Conservation (phyloP, 2,888 invertebrate genomes). For the Eutolmus rufibarbis region DNA sequence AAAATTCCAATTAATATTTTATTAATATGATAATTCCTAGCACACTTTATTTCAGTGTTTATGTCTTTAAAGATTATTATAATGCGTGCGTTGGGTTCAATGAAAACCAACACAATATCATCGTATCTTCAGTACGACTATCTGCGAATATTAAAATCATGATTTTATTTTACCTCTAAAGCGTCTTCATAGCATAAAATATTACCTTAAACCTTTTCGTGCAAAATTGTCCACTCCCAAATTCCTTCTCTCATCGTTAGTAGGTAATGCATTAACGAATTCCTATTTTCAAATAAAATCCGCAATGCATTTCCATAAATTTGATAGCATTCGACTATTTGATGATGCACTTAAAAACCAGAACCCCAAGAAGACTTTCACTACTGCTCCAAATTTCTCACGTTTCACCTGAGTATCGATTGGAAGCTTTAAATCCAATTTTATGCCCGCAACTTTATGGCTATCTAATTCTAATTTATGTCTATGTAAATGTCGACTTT, state of each 20-base stretch:
- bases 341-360: neutral
- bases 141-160: neutral
- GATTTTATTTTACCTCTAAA: neutral
- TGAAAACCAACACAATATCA: neutral
- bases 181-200: neutral
- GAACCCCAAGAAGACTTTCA: neutral
- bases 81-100: neutral
- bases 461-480: neutral
- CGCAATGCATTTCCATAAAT: neutral
- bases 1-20: neutral
- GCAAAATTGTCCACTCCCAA: neutral
- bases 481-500: constrained; percentile 7
- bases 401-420: neutral
- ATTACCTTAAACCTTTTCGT: neutral
- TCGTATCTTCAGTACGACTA: neutral
- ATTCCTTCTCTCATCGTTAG: neutral
- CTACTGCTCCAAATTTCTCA: neutral
- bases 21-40: neutral
- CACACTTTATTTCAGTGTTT: neutral
- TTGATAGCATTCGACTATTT: neutral
- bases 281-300: neutral
- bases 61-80: neutral
- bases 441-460: neutral
- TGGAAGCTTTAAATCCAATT: neutral
- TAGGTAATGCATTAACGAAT: neutral